These are phyloP conservation scores for Drosophila novamexicana DNA, from an alignment of 1,140 invertebrate species.

Conservation along the genomic window DNA sequence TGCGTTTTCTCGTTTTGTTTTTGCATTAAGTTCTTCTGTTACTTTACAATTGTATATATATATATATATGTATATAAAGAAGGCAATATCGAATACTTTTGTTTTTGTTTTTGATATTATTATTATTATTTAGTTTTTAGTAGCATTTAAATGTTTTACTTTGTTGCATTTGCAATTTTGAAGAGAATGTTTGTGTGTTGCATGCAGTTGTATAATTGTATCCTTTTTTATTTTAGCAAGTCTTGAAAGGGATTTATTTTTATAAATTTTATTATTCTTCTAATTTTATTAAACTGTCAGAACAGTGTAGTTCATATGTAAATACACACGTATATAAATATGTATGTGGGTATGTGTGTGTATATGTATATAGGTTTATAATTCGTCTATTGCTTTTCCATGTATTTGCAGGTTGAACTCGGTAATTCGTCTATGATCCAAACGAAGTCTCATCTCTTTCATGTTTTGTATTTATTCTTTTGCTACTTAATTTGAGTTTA, in stretches of 20 bases:
- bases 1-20: constrained; percentile 29
- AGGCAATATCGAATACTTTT: constrained; percentile 83
- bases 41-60: constrained; percentile 23
- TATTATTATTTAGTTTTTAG: constrained; percentile 28
- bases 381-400: constrained; percentile 66
- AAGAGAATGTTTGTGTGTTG: constrained; percentile 57
- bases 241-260: constrained; percentile 18
- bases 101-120: constrained; percentile 60
- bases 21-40: constrained; percentile 21
- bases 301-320: constrained; percentile 48
- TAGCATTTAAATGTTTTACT: constrained; percentile 53
- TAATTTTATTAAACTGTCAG: constrained; percentile 44
- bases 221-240: constrained; percentile 20
- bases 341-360: constrained; percentile 4
- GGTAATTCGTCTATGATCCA: constrained; percentile 28
- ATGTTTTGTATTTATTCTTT: constrained; percentile 35
- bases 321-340: constrained; percentile 7
- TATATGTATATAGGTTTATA: constrained; percentile 14
- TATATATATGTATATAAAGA: constrained; percentile 65
- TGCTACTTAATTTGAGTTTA: constrained; percentile 64
- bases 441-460: neutral
- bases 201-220: constrained; percentile 8
- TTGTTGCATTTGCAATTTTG: constrained; percentile 53
- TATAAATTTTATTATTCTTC: neutral
- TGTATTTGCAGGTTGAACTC: constrained; percentile 32